Conservation (phyloP, 2,113 vertebrate species). For the Lutjanus erythropterus region DNA sequence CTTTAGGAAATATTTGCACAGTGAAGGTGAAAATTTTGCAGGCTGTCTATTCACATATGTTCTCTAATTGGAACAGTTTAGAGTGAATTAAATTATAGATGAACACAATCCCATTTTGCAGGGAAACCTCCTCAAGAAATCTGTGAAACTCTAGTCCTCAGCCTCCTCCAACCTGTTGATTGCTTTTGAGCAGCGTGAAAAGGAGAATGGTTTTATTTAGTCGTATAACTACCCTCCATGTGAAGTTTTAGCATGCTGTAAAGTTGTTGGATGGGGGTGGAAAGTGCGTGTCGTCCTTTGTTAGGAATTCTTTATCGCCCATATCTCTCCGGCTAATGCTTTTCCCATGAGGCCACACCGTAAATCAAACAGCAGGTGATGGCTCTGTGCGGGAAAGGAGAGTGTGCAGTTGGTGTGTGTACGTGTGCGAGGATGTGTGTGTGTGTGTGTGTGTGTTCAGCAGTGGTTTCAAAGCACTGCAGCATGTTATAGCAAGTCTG, state of each 20-base stretch:
- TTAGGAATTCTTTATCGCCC: slow-evolving; percentile 79
- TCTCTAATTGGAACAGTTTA: background rate
- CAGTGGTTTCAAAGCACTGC: slow-evolving; percentile 17
- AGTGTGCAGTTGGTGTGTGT: slow-evolving; percentile 37
- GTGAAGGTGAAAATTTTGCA: background rate
- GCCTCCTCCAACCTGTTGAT: slow-evolving; percentile 52
- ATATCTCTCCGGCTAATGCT: slow-evolving; percentile 77
- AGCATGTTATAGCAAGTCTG: slow-evolving; percentile 21
- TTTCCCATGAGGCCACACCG: slow-evolving; percentile 84
- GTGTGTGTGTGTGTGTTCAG: slow-evolving; percentile 20
- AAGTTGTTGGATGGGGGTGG: slow-evolving; percentile 52
- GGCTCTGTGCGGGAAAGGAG: slow-evolving; percentile 62
- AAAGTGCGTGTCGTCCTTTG: slow-evolving; percentile 65
- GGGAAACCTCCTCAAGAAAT: background rate
- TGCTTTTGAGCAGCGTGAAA: background rate
- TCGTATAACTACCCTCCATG: background rate
- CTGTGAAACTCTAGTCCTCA: background rate
- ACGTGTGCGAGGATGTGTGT: slow-evolving; percentile 41
- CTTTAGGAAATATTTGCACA: background rate
- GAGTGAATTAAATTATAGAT: background rate
- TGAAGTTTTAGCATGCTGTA: slow-evolving; percentile 55
- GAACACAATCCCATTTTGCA: background rate
- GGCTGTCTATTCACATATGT: background rate
- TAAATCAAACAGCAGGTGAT: slow-evolving; percentile 84
- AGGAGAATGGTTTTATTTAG: slow-evolving; percentile 3